Percentiles rank a stretch among this genome's conserved stretches.
These are phyloP conservation scores for Polyommatus iphigenia DNA, from an alignment of 2,888 invertebrate genomes.

Conservation along the genomic window DNA sequence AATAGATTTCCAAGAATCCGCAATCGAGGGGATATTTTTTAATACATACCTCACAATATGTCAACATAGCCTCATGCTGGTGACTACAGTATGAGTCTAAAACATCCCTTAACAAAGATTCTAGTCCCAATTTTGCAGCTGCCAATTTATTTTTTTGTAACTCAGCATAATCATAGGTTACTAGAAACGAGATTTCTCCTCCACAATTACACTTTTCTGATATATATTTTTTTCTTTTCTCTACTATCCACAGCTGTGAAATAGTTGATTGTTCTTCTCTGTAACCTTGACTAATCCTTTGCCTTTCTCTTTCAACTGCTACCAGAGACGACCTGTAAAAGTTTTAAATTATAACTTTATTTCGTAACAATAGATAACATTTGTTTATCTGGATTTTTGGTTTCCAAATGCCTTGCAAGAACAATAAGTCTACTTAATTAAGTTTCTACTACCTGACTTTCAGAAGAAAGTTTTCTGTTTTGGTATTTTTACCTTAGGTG, in stretches of 20 bases:
- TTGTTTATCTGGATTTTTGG: too few species aligned
- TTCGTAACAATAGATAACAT: background rate
- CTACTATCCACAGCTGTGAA: slow-evolving; percentile 58
- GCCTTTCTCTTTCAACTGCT: slow-evolving; percentile 61
- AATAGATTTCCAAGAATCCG: too few species aligned
- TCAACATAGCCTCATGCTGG: slow-evolving; percentile 62
- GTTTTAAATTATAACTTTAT: slow-evolving; percentile 1
- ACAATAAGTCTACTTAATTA: background rate
- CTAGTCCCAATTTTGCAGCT: slow-evolving; percentile 58
- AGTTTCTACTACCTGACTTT: too few species aligned
- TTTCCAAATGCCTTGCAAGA: too few species aligned
- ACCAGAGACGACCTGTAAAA: slow-evolving; percentile 59
- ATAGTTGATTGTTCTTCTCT: slow-evolving; percentile 59
- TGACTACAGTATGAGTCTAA: slow-evolving; percentile 70
- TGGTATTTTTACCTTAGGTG: slow-evolving; percentile 59
- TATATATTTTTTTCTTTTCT: slow-evolving; percentile 49
- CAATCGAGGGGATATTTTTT: background rate
- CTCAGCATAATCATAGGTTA: slow-evolving; percentile 59
- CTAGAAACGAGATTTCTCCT: slow-evolving; percentile 49
- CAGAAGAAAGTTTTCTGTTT: background rate
- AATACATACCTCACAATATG: slow-evolving; percentile 61
- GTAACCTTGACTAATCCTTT: slow-evolving; percentile 52
- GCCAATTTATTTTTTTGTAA: slow-evolving; percentile 59
- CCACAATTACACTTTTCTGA: slow-evolving; percentile 59
- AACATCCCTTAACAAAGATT: slow-evolving; percentile 57